phyloP scores from a whole-genome alignment of 2,888 invertebrate genomes.

The Heteromyza rotundicornis region DNA sequence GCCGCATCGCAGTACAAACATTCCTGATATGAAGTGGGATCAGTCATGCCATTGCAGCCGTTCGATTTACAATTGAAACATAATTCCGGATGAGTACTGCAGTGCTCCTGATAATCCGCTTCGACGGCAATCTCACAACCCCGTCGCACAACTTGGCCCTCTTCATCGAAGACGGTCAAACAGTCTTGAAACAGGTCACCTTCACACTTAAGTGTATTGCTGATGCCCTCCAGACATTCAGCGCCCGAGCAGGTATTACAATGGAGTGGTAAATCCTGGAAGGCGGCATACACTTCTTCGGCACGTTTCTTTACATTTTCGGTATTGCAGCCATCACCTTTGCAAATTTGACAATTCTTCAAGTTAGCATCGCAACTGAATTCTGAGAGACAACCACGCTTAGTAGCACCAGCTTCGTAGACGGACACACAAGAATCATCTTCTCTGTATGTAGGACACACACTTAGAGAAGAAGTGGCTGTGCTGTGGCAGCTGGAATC shows the following conservation, averaged over 20 bases:
- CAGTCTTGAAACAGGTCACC: constrained; percentile 36
- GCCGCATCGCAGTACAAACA: constrained; percentile 38
- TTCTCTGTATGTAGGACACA: constrained; percentile 31
- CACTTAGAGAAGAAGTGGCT: constrained; percentile 18
- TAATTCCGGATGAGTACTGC: constrained; percentile 30
- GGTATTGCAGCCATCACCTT: constrained; percentile 33
- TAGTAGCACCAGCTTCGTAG: constrained; percentile 33
- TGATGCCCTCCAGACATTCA: constrained; percentile 17
- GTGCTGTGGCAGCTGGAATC: constrained; percentile 30
- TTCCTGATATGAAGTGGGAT: constrained; percentile 18
- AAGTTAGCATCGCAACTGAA: constrained; percentile 29
- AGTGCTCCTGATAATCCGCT: constrained; percentile 23
- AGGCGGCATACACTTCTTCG: constrained; percentile 33
- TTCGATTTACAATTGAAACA: constrained; percentile 42
- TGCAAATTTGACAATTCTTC: constrained; percentile 35
- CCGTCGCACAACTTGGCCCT: constrained; percentile 31
- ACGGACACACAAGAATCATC: constrained; percentile 35
- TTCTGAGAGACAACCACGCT: constrained; percentile 37
- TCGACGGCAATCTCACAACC: constrained; percentile 35
- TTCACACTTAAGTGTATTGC: constrained; percentile 29
- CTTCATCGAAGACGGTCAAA: constrained; percentile 33
- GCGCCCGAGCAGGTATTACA: constrained; percentile 36
- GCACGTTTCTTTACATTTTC: constrained; percentile 29
- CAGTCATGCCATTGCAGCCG: constrained; percentile 35
- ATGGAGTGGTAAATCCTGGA: constrained; percentile 39